Conservation (phyloP, 2,797 vertebrate species). For the Corythornis leucogaster region DNA sequence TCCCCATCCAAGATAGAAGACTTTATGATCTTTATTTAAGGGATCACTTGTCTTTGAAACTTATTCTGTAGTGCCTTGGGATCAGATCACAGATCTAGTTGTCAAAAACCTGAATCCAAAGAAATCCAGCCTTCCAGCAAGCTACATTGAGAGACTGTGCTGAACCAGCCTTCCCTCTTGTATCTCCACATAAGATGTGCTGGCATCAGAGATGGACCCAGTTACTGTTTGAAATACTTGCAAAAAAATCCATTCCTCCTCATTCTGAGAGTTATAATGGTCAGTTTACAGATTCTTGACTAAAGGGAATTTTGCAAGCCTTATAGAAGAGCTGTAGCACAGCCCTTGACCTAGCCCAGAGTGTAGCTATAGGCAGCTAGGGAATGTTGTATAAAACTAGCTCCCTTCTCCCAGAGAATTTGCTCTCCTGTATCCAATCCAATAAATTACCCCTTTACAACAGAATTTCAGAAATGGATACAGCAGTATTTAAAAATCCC, state of each 20-base stretch:
- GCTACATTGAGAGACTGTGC: not conserved
- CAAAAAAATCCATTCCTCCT: not conserved
- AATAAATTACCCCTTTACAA: not conserved
- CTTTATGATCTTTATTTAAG: not conserved
- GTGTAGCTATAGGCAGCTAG: not conserved
- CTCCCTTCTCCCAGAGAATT: not conserved
- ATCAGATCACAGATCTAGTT: not conserved
- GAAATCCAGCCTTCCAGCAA: not conserved
- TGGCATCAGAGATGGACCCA: not conserved
- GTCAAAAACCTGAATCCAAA: not conserved
- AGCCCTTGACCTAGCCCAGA: not conserved
- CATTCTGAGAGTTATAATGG: not conserved
- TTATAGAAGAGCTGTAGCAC: not conserved
- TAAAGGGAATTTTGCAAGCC: not conserved
- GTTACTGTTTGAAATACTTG: not conserved
- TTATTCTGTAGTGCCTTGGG: not conserved
- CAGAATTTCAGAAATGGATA: not conserved
- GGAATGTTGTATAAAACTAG: rapidly evolving
- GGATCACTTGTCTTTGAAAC: not conserved
- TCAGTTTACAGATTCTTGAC: not conserved
- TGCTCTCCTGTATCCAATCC: not conserved
- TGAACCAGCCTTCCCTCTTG: not conserved
- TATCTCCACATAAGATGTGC: rapidly evolving
- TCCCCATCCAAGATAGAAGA: not conserved
- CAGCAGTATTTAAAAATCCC: not conserved